Evolutionary conservation across 2,888 invertebrate species (phyloP).

Genomic region (Hecatera dysodea): DNA sequence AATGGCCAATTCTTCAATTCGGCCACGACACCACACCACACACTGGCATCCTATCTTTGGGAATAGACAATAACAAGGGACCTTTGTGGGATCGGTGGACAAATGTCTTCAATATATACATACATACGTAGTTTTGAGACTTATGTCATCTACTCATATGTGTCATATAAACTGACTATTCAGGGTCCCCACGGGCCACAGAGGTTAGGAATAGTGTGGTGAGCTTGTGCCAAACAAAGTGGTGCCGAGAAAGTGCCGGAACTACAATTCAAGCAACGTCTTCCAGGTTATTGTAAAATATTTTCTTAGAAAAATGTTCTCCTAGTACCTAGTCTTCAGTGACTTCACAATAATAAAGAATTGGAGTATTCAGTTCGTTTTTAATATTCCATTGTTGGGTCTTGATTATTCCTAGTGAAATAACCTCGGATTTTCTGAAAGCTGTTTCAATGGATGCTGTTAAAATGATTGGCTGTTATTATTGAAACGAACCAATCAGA

Average conservation of each 20-base stretch:
- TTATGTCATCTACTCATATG: too few relatives aligned
- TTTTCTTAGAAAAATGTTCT: neutral
- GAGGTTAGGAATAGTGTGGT: too few relatives aligned
- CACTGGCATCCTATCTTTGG: too few relatives aligned
- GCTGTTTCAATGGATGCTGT: neutral
- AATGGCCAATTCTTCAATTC: too few relatives aligned
- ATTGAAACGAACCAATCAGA: neutral
- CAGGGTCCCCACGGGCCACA: too few relatives aligned
- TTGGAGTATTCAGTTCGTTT: neutral
- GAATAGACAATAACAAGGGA: too few relatives aligned
- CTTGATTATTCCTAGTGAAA: neutral
- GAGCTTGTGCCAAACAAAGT: neutral
- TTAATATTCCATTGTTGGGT: neutral
- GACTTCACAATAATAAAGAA: neutral
- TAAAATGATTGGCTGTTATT: neutral
- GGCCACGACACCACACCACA: too few relatives aligned
- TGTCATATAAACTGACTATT: too few relatives aligned
- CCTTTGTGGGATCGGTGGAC: too few relatives aligned
- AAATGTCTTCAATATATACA: too few relatives aligned
- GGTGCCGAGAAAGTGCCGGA: neutral
- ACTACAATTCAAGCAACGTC: neutral
- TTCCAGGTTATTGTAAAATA: neutral
- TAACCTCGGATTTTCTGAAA: neutral
- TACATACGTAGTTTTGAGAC: too few relatives aligned
- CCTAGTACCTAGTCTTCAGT: neutral